phyloP scores from a whole-genome alignment of 1,140 invertebrate genomes.

The Hesperophylax magnus region DNA sequence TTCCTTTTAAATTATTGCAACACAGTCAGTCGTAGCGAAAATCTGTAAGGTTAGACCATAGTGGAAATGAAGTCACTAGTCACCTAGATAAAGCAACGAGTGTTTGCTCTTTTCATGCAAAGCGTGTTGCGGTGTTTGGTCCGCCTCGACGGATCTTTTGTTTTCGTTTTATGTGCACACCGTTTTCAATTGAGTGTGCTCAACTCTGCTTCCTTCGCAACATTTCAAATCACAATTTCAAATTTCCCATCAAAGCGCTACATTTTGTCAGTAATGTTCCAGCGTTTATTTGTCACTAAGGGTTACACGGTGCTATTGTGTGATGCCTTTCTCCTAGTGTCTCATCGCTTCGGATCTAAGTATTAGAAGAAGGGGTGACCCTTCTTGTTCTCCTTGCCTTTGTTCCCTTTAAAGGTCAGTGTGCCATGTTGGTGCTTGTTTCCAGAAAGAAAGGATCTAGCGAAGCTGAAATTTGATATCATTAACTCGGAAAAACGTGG shows the following conservation, averaged over 20 bases:
- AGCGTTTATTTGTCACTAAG: no score
- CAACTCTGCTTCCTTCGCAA: conserved; percentile 30
- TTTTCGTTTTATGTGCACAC: conserved; percentile 50
- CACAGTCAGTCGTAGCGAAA: no score
- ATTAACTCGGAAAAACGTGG: conserved; percentile 24
- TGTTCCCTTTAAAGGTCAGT: conserved; percentile 53
- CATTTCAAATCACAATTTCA: not conserved
- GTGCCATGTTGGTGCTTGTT: conserved; percentile 43
- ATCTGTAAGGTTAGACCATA: no score
- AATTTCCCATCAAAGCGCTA: not conserved
- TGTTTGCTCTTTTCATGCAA: conserved; percentile 51
- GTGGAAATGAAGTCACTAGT: not conserved
- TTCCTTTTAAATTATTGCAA: no score
- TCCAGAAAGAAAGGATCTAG: conserved; percentile 12
- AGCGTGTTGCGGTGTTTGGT: conserved; percentile 48
- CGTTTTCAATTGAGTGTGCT: conserved; percentile 53
- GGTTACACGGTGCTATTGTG: conserved; percentile 17
- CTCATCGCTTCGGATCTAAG: not conserved
- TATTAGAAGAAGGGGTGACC: conserved; percentile 15
- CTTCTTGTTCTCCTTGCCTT: conserved; percentile 45
- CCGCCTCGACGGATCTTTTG: conserved; percentile 50
- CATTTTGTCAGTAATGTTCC: not conserved
- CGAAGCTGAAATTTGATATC: conserved; percentile 21
- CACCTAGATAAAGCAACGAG: not conserved
- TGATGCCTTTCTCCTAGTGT: conserved; percentile 23